Conservation (phyloP, 2,113 vertebrate genomes). For the Pandion haliaetus region DNA sequence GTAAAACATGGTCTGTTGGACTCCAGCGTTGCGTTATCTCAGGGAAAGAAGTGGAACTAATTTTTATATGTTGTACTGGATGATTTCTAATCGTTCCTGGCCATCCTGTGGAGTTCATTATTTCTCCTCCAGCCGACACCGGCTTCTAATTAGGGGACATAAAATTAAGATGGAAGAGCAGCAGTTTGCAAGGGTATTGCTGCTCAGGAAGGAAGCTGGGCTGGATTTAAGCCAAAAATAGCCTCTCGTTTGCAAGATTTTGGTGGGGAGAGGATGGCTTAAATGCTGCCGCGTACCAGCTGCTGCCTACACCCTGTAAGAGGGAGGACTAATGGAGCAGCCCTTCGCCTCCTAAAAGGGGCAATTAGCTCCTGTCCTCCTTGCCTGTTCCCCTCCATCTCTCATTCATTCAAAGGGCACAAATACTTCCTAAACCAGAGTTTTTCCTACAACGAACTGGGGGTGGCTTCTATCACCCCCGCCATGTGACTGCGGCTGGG, state of each 20-base stretch:
- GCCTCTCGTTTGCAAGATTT: background rate
- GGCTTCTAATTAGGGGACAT: background rate
- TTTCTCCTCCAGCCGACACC: background rate
- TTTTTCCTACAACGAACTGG: accelerated
- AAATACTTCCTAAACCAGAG: background rate
- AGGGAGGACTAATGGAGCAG: background rate
- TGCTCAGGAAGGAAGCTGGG: background rate
- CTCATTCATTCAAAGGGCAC: background rate
- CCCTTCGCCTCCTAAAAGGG: background rate
- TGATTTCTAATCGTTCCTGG: constrained; percentile 16
- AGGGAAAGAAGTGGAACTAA: background rate
- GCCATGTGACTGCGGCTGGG: accelerated
- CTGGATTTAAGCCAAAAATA: background rate
- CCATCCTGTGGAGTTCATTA: background rate
- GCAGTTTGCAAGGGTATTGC: background rate
- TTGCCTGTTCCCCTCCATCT: background rate
- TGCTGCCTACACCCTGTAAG: background rate
- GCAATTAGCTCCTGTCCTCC: background rate
- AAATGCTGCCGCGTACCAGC: background rate
- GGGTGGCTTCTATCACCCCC: background rate
- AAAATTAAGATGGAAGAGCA: constrained; percentile 26
- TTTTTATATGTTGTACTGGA: background rate
- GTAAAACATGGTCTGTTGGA: background rate
- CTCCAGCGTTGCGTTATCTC: accelerated
- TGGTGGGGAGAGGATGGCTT: background rate